A percentile compares a stretch with the other conserved stretches of the same genome.
These are phyloP conservation scores for Peucedramus taeniatus DNA, from an alignment of 2,113 vertebrate genomes.

Conservation along the genomic window DNA sequence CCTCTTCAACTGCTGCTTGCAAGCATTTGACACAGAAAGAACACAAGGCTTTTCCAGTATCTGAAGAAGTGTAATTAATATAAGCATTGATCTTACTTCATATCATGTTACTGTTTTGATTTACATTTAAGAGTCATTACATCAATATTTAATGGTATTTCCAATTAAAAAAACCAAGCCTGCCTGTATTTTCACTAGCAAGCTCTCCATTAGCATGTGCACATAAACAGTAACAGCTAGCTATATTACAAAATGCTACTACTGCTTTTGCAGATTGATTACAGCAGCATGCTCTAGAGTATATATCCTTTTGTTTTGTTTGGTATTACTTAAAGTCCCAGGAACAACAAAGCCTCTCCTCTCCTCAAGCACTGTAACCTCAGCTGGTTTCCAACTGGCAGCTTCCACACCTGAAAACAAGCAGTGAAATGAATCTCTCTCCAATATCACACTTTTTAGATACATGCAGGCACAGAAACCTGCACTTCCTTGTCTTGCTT, in stretches of 20 bases:
- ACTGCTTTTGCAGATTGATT: neutral
- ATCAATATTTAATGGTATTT: neutral
- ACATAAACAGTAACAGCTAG: neutral
- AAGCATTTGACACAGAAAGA: neutral
- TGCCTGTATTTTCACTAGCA: neutral
- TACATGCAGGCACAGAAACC: accelerated
- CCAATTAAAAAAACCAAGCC: neutral
- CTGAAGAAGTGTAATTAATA: neutral
- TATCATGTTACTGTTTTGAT: neutral
- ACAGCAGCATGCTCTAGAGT: neutral
- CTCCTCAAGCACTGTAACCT: neutral
- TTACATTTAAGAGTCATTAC: neutral
- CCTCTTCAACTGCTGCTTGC: neutral
- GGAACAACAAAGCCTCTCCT: neutral
- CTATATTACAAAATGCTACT: neutral
- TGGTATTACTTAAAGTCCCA: neutral
- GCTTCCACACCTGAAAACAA: neutral
- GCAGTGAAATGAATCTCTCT: neutral
- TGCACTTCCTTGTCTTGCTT: neutral
- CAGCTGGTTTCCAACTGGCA: neutral
- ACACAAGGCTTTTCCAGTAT: neutral
- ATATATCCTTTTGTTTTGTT: neutral
- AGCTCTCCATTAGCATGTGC: neutral
- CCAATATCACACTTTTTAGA: neutral
- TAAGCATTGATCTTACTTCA: neutral